Percentiles rank a stretch among this genome's conserved stretches.
Conservation (phyloP, 37 sponge, comb jelly and placozoan genomes). For the Halisarca cf. caerulea region DNA sequence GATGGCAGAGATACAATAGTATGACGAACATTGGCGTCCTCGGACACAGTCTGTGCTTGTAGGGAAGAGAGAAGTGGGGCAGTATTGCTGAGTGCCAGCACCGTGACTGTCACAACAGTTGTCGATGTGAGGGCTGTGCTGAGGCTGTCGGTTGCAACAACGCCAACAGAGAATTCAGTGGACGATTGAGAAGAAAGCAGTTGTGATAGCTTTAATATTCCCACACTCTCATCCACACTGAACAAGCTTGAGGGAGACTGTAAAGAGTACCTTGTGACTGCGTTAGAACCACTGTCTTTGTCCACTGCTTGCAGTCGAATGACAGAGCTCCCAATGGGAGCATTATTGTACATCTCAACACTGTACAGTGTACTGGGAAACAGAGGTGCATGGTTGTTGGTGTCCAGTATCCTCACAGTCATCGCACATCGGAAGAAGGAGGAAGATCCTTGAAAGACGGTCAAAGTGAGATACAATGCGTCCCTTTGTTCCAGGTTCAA, state of each 20-base stretch:
- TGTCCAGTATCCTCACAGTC: conserved; percentile 58
- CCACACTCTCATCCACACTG: conserved; percentile 32
- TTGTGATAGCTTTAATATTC: conserved; percentile 30
- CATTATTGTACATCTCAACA: conserved; percentile 51
- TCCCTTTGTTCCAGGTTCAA: conserved; percentile 48
- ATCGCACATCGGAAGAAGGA: conserved; percentile 55
- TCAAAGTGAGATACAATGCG: conserved; percentile 49
- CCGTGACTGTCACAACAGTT: conserved; percentile 20
- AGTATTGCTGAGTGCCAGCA: conserved; percentile 43
- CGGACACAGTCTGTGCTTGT: conserved; percentile 7
- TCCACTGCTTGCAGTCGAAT: conserved; percentile 45
- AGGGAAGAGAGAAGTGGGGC: conserved; percentile 23
- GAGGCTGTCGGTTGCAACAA: conserved; percentile 38
- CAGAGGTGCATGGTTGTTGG: conserved; percentile 59
- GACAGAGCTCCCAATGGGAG: conserved; percentile 47
- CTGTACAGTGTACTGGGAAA: conserved; percentile 32
- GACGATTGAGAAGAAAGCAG: background rate
- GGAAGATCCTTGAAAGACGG: conserved; percentile 37
- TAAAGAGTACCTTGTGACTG: conserved; percentile 17
- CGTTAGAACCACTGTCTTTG: conserved; percentile 48
- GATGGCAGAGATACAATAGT: background rate
- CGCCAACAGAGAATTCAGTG: conserved; percentile 4
- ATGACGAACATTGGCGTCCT: conserved; percentile 16
- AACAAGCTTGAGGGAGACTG: background rate
- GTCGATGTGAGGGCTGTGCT: background rate